Evolutionary conservation across 2,797 vertebrate species (phyloP).

Genomic region (Valencia hispanica): DNA sequence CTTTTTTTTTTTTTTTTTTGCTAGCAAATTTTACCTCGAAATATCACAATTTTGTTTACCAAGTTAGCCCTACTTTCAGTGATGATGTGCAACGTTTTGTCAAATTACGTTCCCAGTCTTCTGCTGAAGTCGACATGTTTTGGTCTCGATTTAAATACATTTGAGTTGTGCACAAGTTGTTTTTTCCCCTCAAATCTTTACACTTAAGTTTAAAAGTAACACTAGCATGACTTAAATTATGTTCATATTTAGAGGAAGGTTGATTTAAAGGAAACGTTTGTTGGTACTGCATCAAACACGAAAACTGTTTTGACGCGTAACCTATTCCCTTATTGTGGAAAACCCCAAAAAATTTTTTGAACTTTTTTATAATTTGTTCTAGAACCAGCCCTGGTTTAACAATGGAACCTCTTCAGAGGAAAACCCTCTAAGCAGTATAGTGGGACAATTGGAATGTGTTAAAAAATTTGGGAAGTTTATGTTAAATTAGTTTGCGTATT

Average conservation of each 20-base stretch:
- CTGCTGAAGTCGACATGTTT: background rate
- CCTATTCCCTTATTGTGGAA: background rate
- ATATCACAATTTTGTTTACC: background rate
- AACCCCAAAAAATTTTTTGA: background rate
- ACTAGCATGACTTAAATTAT: background rate
- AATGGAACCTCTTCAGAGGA: too few relatives aligned
- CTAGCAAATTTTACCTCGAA: slow-evolving; percentile 14
- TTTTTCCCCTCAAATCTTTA: background rate
- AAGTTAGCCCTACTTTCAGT: too few relatives aligned
- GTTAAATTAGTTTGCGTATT: too few relatives aligned
- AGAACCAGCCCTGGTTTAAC: background rate
- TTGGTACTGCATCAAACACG: background rate
- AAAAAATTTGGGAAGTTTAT: too few relatives aligned
- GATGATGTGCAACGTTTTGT: background rate
- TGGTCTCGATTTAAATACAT: background rate
- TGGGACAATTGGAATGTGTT: too few relatives aligned
- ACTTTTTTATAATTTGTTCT: background rate
- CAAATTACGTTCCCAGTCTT: background rate
- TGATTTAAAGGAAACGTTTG: background rate
- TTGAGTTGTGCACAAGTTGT: background rate
- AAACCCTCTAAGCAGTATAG: too few relatives aligned
- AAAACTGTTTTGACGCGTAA: background rate
- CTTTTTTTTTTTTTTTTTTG: slow-evolving; percentile 6
- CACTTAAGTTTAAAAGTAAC: background rate
- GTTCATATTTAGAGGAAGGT: background rate